Percentiles rank a stretch among this genome's conserved stretches.
phyloP scores from a whole-genome alignment of 1,140 invertebrate genomes.

The Drosophila pruinosa region DNA sequence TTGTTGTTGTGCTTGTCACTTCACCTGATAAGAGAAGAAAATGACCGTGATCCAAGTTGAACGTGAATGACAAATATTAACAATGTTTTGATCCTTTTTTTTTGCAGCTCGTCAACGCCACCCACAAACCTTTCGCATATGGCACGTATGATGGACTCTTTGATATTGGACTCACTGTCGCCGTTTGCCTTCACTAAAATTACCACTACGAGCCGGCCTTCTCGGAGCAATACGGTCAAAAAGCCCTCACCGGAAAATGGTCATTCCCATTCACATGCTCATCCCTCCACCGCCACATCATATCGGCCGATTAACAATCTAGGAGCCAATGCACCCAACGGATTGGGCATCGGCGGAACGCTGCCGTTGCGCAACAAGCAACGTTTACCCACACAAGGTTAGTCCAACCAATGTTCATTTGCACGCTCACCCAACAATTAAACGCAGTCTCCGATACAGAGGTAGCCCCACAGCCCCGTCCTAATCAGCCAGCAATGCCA shows the following conservation, averaged over 20 bases:
- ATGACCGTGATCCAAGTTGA: conserved; percentile 63
- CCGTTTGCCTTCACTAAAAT: conserved; percentile 86
- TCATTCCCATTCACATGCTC: conserved; percentile 2
- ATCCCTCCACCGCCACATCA: conserved; percentile 26
- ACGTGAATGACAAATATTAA: conserved; percentile 39
- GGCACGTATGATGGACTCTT: conserved; percentile 88
- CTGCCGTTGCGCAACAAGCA: conserved; percentile 58
- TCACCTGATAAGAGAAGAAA: conserved; percentile 56
- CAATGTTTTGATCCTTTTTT: background rate
- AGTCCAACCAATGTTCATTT: conserved; percentile 25
- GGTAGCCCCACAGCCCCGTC: conserved; percentile 75
- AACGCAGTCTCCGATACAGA: conserved; percentile 65
- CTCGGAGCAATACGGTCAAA: conserved; percentile 51
- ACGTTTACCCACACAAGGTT: conserved; percentile 78
- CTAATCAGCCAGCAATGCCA: conserved; percentile 54
- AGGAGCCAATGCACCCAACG: conserved; percentile 82
- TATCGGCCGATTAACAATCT: conserved; percentile 61
- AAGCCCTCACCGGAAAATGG: conserved; percentile 25
- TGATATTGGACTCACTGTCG: conserved; percentile 86
- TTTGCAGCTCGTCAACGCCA: conserved; percentile 82
- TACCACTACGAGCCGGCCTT: conserved; percentile 83
- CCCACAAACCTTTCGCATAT: conserved; percentile 86
- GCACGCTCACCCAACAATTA: conserved; percentile 51
- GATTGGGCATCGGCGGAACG: conserved; percentile 62
- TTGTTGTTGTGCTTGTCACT: background rate